phyloP scores from a whole-genome alignment of 2,888 invertebrate species.

The Sclerodermus sp. region DNA sequence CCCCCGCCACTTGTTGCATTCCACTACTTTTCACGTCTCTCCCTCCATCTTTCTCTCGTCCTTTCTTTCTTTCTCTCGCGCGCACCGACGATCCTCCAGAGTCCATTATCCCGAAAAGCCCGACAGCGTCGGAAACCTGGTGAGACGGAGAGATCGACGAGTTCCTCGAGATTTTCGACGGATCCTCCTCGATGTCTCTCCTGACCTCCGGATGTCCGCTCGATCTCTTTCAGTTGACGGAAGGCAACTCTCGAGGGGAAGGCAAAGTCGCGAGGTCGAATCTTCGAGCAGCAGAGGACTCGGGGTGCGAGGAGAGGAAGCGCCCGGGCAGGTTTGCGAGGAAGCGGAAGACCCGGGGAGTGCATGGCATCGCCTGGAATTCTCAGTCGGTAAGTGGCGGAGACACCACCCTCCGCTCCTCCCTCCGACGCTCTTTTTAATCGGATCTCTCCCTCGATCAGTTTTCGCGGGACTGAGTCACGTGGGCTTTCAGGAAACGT shows the following conservation, averaged over 20 bases:
- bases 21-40: constrained; percentile 16
- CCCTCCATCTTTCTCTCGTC: background rate
- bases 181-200: too few relatives aligned
- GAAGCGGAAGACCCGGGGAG: background rate
- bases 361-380: background rate
- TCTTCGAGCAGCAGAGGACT: constrained; percentile 12
- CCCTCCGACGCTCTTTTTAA: too few relatives aligned
- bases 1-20: constrained; percentile 27
- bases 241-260: constrained; percentile 16
- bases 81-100: background rate
- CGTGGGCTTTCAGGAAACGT: too few relatives aligned
- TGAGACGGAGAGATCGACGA: too few relatives aligned
- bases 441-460: too few relatives aligned
- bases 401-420: background rate
- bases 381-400: background rate
- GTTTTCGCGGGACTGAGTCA: too few relatives aligned
- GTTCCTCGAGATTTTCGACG: too few relatives aligned
- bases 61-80: background rate
- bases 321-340: background rate
- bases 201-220: too few relatives aligned
- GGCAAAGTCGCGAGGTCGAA: constrained; percentile 15
- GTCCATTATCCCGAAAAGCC: too few relatives aligned
- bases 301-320: background rate
- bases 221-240: constrained; percentile 33
- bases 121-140: too few relatives aligned